Evolutionary conservation across 2,888 invertebrate genomes (phyloP), one percentile per base, ranked within the genome.

Genomic region (Pandemis corylana): DNA sequence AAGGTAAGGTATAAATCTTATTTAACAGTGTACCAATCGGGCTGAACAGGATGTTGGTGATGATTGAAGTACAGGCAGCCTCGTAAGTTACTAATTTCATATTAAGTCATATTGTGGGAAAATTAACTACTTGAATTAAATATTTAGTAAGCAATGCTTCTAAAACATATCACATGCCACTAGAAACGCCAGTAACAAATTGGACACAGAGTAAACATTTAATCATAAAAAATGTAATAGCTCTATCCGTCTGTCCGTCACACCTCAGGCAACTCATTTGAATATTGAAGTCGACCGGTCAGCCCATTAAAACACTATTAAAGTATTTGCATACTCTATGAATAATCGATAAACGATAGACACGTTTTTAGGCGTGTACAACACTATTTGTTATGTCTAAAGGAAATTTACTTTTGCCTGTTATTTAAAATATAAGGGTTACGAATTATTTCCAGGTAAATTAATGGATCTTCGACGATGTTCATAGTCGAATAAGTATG

Each of bases 271-370:
- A 51, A 10, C 71, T 72, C 81, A 69, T 68, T 75, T 71, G 28
- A 86, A 87, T 88, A 88, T 88, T 85, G 84, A 85, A 89, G 82
- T 84, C 83, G 85, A 88, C 88, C 87, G 85, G 86, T 88, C 84
- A 85, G 82, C 86, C 90, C 89, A 91, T 92, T 92, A 92, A 90
- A 91, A 88, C 82, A 84, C 90, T 90, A 90, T 92, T 91, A 91
- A 84, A 78, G 83, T 84, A 92, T 92, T 92, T 88, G 87, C 90
- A 92, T 92, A 90, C 85, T 88, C 87, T 88, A 90, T 89, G 88
- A 90, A 90, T 88, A 86, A 87, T 90, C 88, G 84, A 89, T 89
- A 89, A 53, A 41, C 10, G 51, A 41, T 67, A 41, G 53, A 41
- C 53, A 15, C 15, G 15, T 20, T 83, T 20, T 81, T 80, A 80